Base-by-base conservation (phyloP, 2,888 invertebrate genomes). In the Antheraea assamensis region DNA sequence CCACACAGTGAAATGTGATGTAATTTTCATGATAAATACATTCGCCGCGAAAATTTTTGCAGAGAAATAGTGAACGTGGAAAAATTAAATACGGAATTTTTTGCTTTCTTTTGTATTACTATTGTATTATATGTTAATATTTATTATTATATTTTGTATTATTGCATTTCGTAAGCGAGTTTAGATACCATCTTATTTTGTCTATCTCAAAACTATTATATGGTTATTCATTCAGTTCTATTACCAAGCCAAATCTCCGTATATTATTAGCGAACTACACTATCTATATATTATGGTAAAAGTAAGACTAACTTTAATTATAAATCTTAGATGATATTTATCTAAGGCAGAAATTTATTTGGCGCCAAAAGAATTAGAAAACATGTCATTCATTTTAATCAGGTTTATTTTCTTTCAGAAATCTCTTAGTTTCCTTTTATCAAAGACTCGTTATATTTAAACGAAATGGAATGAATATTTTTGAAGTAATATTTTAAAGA, bases 1-100 rank as follows among this genome's bases (percentile, higher is more conserved):
- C 58, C 61, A 61, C 27, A 61, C 27, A 61, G 27, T 30, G 61
- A 61, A 61, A 61, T 61, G 61, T 61, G 27, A 30, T 61, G 61
- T 61, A 27, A 61, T 61, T 61, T 61, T 61, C 27, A 27, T 61
- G 61, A 61, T 61, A 61, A 61, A 61, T 61, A 27, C 27, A 61
- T 15, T 17, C 19, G 61, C 3, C 17, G 61, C 24, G 61, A 61
- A n/a, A 27, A 27, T 27, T 17, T 61, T 61, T 30, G 13, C 27
- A 15, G 3, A 61, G 27, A 61, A 61, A 27, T 27, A 61, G 27
- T 15, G 17, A 61, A 61, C 8, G 61, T 61, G 61, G 27, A 27
- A 27, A 27, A 17, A 27, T 17, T 13, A 15, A 61, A 27, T 61
- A 17, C 27, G 42, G 42, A 42, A 42, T 24, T 24, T 52, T 55